Conservation (phyloP, 1,140 invertebrate genomes). For the Trialeurodes vaporariorum region DNA sequence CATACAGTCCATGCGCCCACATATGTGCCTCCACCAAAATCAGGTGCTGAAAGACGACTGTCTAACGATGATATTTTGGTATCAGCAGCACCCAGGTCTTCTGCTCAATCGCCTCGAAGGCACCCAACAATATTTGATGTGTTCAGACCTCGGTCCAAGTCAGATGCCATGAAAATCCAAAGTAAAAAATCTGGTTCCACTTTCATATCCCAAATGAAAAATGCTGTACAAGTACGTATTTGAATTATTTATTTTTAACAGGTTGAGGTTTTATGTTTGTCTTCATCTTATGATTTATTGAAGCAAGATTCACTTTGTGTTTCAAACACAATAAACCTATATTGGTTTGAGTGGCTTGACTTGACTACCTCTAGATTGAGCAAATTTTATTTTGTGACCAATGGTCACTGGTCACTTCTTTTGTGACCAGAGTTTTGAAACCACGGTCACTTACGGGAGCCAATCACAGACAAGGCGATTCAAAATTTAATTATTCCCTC, state of each 20-base stretch:
- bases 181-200: constrained; percentile 44
- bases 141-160: constrained; percentile 69
- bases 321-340: too few relatives aligned
- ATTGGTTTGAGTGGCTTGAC: too few relatives aligned
- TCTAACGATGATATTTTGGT: not conserved
- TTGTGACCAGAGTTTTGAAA: too few relatives aligned
- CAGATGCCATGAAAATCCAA: constrained; percentile 49
- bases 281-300: too few relatives aligned
- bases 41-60: not conserved
- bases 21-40: not conserved
- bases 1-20: not conserved
- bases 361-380: too few relatives aligned
- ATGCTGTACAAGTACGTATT: constrained; percentile 53
- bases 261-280: too few relatives aligned
- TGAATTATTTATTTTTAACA: not conserved
- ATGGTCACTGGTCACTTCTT: too few relatives aligned
- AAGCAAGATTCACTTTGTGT: too few relatives aligned
- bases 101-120: constrained; percentile 34
- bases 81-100: constrained; percentile 25
- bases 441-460: too few relatives aligned
- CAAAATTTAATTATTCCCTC: too few relatives aligned
- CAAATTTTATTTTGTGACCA: too few relatives aligned
- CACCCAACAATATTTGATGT: constrained; percentile 55
- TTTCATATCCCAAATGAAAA: constrained; percentile 68
- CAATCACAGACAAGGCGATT: too few relatives aligned